Conservation (phyloP, 1,140 invertebrate species). For the Spodoptera litura region DNA sequence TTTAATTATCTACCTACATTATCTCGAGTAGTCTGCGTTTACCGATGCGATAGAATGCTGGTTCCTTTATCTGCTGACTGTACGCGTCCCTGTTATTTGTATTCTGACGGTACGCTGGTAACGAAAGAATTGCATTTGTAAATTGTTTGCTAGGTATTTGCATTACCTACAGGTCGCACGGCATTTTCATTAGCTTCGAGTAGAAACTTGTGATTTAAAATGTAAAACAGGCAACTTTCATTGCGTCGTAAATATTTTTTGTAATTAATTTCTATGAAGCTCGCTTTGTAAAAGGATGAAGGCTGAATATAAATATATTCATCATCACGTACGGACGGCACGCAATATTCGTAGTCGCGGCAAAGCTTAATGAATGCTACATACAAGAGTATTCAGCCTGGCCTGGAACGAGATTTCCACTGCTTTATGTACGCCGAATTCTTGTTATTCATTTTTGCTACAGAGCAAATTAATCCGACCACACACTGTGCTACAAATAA, state of each 20-base stretch:
- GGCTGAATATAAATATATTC: constrained; percentile 27
- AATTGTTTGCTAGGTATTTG: constrained; percentile 12
- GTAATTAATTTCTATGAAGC: constrained; percentile 20
- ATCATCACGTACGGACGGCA: constrained; percentile 26
- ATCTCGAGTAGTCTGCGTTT: constrained; percentile 41
- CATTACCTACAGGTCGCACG: constrained; percentile 30
- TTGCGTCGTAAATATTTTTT: constrained; percentile 32
- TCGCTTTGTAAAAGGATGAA: constrained; percentile 26
- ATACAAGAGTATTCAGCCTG: constrained; percentile 19
- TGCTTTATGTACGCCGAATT: constrained; percentile 1
- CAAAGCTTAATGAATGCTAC: constrained; percentile 39
- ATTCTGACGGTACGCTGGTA: not conserved
- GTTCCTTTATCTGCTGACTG: constrained; percentile 12
- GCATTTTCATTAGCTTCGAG: constrained; percentile 32
- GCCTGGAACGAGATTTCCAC: constrained; percentile 24
- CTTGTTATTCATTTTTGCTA: constrained; percentile 8
- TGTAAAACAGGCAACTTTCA: constrained; percentile 33
- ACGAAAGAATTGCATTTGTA: constrained; percentile 37
- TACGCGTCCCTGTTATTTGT: constrained; percentile 32
- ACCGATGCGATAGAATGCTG: constrained; percentile 27
- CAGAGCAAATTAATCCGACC: not conserved
- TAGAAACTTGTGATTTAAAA: constrained; percentile 35
- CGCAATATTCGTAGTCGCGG: constrained; percentile 34
- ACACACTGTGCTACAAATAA: too few relatives aligned
- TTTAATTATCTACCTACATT: constrained; percentile 54